These are phyloP conservation scores for Troides helena DNA, from an alignment of 2,888 invertebrate species.

Conservation along the genomic window DNA sequence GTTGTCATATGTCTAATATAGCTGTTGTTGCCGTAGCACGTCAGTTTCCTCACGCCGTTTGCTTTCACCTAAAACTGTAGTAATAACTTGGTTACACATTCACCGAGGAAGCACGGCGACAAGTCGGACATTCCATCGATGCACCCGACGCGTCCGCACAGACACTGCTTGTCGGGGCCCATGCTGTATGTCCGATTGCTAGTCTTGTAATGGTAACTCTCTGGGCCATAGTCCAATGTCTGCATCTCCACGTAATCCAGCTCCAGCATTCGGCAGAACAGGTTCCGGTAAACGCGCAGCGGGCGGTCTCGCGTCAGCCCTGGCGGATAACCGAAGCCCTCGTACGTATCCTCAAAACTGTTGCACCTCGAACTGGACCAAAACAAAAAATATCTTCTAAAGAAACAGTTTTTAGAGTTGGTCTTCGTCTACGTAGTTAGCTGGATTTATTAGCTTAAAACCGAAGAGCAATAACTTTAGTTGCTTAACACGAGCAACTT, in stretches of 20 bases:
- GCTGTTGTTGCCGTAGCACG: no score
- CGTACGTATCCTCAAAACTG: slow-evolving; percentile 83
- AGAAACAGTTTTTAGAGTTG: no score
- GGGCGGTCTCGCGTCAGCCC: slow-evolving; percentile 72
- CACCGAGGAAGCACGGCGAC: slow-evolving; percentile 86
- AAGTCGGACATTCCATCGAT: slow-evolving; percentile 84
- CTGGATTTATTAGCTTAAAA: no score
- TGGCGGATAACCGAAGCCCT: slow-evolving; percentile 86
- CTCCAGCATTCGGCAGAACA: slow-evolving; percentile 87
- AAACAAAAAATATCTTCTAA: background rate
- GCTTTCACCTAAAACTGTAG: no score
- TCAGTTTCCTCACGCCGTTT: no score
- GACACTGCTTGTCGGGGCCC: slow-evolving; percentile 83
- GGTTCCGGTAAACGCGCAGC: slow-evolving; percentile 84
- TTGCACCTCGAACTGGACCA: slow-evolving; percentile 81
- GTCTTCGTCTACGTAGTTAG: no score
- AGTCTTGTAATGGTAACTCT: slow-evolving; percentile 82
- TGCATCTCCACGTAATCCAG: slow-evolving; percentile 47
- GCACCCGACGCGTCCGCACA: slow-evolving; percentile 75
- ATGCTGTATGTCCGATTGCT: slow-evolving; percentile 81
- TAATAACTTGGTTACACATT: slow-evolving; percentile 33
- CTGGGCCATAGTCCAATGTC: slow-evolving; percentile 68
- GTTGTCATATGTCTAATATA: no score
- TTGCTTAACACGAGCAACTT: no score
- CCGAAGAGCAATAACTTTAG: no score